Evolutionary conservation across 2,113 vertebrate genomes (phyloP), one percentile per base, ranked within the genome.

Genomic region (Thalassoma bifasciatum): DNA sequence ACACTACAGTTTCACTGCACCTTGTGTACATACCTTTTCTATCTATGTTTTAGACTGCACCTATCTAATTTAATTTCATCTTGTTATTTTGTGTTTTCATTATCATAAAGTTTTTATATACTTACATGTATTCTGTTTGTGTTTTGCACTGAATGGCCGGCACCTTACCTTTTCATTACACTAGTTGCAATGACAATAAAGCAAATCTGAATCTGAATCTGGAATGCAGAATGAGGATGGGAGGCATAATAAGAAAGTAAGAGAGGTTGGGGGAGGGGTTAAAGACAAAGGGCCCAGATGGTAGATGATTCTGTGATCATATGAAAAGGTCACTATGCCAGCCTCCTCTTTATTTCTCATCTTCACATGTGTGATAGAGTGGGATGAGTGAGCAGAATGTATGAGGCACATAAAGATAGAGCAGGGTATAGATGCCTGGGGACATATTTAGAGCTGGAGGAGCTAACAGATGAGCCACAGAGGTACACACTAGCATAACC

Each of bases 261-360:
- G 60, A 57, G 26, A 14, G 19, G 23, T 17, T 46, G 42, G 22
- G 57, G 67, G 21, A 6, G 46, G 46, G 17, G 21, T 5, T 14
- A 59, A 46, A 58, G 53, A 72, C 14, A 36, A 72, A 61, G 60
- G 70, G 63, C 72, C 42, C 42, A 66, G 19, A 72, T 65, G 76
- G 6, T 34, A 66, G 23, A 69, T 46, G 47, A 64, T 56, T 40
- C 75, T 75, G 57, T 30, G n/a, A 19, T 74, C 24, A 38, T 16
- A 62, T n/a, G 56, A 37, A 42, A 11, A 58, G 30, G 51, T 79
- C 66, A 59, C 44, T 21, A 49, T 62, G 66, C 21, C 58, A 49
- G 10, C 16, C 24, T 44, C 40, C 46, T 63, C 37, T 51, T 64
- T 16, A 22, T 40, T 51, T 47, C 34, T 36, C 37, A 52, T 17